Evolutionary conservation across 1,140 invertebrate genomes (phyloP).

Genomic region (Magallana ariakensis): DNA sequence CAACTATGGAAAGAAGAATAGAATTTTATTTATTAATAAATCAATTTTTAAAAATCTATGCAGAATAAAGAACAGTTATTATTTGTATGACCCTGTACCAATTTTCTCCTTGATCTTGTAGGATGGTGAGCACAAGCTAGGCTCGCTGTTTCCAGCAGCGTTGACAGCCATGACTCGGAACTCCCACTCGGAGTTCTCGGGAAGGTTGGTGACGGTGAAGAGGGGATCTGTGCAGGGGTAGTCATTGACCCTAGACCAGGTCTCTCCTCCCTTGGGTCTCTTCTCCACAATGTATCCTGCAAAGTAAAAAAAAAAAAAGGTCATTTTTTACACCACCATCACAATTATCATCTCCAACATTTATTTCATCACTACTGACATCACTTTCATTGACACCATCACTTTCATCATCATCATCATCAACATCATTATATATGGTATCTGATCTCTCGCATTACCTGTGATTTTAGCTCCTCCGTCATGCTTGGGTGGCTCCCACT

Average conservation of each 20-base stretch:
- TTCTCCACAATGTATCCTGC: conserved; percentile 95
- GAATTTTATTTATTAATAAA: background rate
- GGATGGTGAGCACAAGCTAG: conserved; percentile 82
- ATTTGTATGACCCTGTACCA: background rate
- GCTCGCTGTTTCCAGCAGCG: conserved; percentile 95
- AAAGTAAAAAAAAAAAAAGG: background rate
- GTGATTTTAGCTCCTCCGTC: conserved; percentile 97
- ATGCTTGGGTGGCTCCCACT: conserved; percentile 92
- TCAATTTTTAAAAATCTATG: background rate
- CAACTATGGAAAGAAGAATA: conserved; percentile 81
- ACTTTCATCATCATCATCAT: background rate
- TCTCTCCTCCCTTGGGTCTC: conserved; percentile 89
- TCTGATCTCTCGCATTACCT: conserved; percentile 65
- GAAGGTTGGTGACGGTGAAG: conserved; percentile 91
- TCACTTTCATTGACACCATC: background rate
- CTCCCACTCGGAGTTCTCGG: conserved; percentile 97
- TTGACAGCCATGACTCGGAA: conserved; percentile 97
- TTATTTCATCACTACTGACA: background rate
- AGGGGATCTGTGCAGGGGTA: conserved; percentile 84
- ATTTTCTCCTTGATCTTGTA: conserved; percentile 75
- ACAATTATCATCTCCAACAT: background rate
- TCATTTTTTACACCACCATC: background rate
- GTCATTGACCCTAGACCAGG: conserved; percentile 94
- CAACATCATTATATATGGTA: background rate
- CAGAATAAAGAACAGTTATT: background rate